These are phyloP conservation scores for Lutraria rhynchaena DNA, from an alignment of 1,140 invertebrate genomes.

Conservation along the genomic window DNA sequence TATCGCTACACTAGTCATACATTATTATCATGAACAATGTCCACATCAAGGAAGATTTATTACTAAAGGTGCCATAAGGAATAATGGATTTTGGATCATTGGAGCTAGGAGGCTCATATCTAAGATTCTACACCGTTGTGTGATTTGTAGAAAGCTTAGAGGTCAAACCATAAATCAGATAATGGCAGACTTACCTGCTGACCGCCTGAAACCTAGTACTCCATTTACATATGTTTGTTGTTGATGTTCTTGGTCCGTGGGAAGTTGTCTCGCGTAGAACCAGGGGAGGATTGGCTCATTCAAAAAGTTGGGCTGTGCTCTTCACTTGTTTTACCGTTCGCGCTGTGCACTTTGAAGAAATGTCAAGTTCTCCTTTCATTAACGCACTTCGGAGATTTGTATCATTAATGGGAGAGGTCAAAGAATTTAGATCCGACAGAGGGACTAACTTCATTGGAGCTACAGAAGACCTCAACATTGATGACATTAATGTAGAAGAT, in stretches of 20 bases:
- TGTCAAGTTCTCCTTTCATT: constrained; percentile 58
- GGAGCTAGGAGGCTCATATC: constrained; percentile 52
- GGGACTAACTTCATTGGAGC: constrained; percentile 66
- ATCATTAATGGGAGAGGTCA: constrained; percentile 52
- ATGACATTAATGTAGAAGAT: constrained; percentile 27
- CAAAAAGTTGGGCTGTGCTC: constrained; percentile 32
- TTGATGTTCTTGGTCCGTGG: constrained; percentile 45
- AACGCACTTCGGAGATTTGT: constrained; percentile 62
- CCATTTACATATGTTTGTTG: constrained; percentile 26
- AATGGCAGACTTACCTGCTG: constrained; percentile 61
- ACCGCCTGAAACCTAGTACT: neutral
- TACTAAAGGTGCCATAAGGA: constrained; percentile 53
- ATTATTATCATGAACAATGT: constrained; percentile 30
- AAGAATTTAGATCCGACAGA: constrained; percentile 55
- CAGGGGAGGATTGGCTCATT: neutral
- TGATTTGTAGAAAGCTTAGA: constrained; percentile 57
- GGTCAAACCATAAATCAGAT: constrained; percentile 31
- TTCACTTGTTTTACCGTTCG: constrained; percentile 28
- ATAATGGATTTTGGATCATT: constrained; percentile 52
- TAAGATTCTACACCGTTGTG: constrained; percentile 57
- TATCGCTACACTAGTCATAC: constrained; percentile 14
- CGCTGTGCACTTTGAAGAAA: constrained; percentile 39
- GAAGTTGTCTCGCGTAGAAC: neutral
- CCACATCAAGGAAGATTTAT: constrained; percentile 57
- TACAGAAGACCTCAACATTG: constrained; percentile 5